These are phyloP conservation scores for Leptopterna dolabrata DNA, from an alignment of 2,888 invertebrate species.

Conservation along the genomic window DNA sequence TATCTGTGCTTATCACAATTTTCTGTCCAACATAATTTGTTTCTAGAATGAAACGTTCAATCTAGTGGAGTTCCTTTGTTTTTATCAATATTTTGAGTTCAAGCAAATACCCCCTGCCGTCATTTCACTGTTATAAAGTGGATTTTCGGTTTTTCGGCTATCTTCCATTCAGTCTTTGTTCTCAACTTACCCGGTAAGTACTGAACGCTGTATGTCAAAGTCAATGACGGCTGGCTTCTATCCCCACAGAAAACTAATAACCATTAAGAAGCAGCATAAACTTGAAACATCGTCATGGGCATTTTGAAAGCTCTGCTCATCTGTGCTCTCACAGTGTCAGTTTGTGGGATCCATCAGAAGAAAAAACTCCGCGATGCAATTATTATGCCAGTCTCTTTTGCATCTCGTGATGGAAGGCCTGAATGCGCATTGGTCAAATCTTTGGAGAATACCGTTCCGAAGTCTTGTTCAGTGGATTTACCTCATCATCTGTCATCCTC, in stretches of 20 bases:
- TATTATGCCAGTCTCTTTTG: not conserved
- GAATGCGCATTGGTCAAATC: not conserved
- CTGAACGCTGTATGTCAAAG: not conserved
- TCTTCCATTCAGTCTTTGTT: not conserved
- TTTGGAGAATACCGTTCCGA: not conserved
- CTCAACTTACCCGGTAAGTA: not conserved
- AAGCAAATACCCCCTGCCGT: too few relatives aligned
- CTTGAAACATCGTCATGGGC: not conserved
- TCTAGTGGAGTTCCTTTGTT: too few relatives aligned
- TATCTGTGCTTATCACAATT: too few relatives aligned
- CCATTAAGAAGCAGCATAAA: not conserved
- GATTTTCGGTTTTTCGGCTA: not conserved
- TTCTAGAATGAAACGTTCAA: too few relatives aligned
- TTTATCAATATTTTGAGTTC: too few relatives aligned
- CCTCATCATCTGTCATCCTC: not conserved
- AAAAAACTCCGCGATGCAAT: too few relatives aligned
- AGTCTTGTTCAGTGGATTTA: not conserved
- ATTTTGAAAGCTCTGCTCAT: not conserved
- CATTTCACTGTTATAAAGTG: too few relatives aligned
- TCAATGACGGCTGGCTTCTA: not conserved
- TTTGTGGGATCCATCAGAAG: not conserved
- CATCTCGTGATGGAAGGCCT: not conserved
- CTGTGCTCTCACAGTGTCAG: not conserved
- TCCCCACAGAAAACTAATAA: not conserved
- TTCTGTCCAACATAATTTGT: too few relatives aligned